phyloP scores from a whole-genome alignment of 2,113 vertebrate species.

The Erinaceus europaeus region DNA sequence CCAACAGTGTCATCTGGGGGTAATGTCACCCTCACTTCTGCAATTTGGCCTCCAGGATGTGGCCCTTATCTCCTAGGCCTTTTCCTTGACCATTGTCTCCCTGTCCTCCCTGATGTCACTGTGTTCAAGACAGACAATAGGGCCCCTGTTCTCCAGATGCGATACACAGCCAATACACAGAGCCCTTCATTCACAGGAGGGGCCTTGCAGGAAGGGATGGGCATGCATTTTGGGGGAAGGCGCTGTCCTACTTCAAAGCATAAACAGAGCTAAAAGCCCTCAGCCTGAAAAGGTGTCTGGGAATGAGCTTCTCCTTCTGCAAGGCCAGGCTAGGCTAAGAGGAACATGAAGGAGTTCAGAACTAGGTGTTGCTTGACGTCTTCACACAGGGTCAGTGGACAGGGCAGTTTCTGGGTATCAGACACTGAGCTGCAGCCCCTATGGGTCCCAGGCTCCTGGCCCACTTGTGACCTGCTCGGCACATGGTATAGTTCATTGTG shows the following conservation, averaged over 20 bases:
- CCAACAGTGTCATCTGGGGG: neutral
- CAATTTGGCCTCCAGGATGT: neutral
- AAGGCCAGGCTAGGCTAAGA: neutral
- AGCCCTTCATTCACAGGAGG: neutral
- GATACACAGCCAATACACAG: neutral
- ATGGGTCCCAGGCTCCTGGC: fast-evolving
- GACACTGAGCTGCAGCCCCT: no score
- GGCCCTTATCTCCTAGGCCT: constrained; percentile 19
- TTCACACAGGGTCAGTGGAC: neutral
- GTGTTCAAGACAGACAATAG: neutral
- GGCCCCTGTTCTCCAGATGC: neutral
- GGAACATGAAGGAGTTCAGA: neutral
- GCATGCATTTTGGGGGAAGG: neutral
- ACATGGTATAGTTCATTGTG: neutral
- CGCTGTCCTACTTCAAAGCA: neutral
- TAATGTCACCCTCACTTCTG: neutral
- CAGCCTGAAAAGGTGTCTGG: neutral
- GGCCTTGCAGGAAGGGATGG: neutral
- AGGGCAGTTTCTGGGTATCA: no score
- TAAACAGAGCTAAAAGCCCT: neutral
- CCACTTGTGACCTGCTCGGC: neutral
- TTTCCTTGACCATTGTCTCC: neutral
- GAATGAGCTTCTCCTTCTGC: neutral
- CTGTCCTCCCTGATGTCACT: neutral
- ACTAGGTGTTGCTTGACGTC: neutral